A percentile compares a stretch with the other conserved stretches of the same genome.
phyloP scores from a whole-genome alignment of 2,888 invertebrate genomes.

The Stratiomys singularior region DNA sequence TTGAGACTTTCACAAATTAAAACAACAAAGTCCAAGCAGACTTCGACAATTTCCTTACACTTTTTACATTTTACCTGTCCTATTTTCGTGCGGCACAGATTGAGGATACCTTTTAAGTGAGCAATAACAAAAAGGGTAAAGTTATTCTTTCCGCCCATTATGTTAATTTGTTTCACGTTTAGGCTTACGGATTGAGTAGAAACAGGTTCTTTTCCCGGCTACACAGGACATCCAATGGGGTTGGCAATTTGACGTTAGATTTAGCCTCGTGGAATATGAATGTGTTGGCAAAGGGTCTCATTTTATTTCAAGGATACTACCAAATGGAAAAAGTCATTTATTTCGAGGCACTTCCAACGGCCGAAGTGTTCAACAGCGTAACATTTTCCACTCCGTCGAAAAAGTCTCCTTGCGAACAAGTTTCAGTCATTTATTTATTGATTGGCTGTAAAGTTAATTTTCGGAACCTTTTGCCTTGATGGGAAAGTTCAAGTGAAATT shows the following conservation, averaged over 20 bases:
- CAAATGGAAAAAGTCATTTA: too few species aligned
- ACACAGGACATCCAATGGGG: not conserved
- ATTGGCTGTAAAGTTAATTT: too few species aligned
- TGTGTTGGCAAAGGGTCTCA: too few species aligned
- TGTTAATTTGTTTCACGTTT: constrained; percentile 47
- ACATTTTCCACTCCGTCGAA: too few species aligned
- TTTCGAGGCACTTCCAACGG: too few species aligned
- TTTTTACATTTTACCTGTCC: constrained; percentile 7
- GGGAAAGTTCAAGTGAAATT: too few species aligned
- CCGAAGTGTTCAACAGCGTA: too few species aligned
- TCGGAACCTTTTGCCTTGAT: too few species aligned
- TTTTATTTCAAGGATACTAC: too few species aligned
- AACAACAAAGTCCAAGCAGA: constrained; percentile 46
- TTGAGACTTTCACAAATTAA: constrained; percentile 50
- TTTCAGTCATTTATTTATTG: too few species aligned
- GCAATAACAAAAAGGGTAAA: constrained; percentile 46
- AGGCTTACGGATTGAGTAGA: not conserved
- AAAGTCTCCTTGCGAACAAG: too few species aligned
- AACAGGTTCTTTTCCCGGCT: not conserved
- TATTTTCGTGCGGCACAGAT: constrained; percentile 15
- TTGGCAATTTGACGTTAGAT: not conserved
- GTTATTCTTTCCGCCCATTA: constrained; percentile 47
- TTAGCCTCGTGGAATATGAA: not conserved
- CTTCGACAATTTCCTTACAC: not conserved
- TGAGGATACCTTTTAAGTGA: constrained; percentile 9